Evolutionary conservation across 1,140 invertebrate species (phyloP).

Genomic region (Babylonia areolata): DNA sequence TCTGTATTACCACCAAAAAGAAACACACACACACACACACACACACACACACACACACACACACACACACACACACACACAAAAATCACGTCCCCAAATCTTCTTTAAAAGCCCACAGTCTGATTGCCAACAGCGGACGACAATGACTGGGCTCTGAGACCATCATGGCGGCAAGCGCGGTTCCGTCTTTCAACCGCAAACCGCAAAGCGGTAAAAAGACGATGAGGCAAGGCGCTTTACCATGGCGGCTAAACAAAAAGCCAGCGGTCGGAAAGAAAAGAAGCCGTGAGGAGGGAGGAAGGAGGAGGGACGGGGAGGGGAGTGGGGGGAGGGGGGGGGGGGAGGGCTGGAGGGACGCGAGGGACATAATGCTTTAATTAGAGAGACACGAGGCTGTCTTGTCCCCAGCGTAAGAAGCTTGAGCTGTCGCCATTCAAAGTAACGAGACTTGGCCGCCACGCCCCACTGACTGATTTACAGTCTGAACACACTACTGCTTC

Average conservation of each 20-base stretch:
- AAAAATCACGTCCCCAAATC: neutral
- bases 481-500: neutral
- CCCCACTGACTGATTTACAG: neutral
- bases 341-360: neutral
- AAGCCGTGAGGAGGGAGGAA: neutral
- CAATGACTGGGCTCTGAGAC: neutral
- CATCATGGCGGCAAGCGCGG: neutral
- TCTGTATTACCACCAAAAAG: too few species aligned
- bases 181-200: conserved; percentile 27
- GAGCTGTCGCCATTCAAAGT: neutral
- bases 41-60: too few species aligned
- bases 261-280: neutral
- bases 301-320: neutral
- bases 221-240: neutral
- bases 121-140: neutral
- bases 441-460: neutral
- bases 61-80: too few species aligned
- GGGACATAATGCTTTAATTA: conserved; percentile 30
- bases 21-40: too few species aligned
- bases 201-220: conserved; percentile 28
- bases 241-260: neutral
- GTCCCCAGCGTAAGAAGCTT: conserved; percentile 18
- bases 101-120: neutral
- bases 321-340: neutral
- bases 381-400: conserved; percentile 1